Evolutionary conservation across 2,888 invertebrate species (phyloP), one percentile per base, ranked within the genome.

Genomic region (Amiota minor): DNA sequence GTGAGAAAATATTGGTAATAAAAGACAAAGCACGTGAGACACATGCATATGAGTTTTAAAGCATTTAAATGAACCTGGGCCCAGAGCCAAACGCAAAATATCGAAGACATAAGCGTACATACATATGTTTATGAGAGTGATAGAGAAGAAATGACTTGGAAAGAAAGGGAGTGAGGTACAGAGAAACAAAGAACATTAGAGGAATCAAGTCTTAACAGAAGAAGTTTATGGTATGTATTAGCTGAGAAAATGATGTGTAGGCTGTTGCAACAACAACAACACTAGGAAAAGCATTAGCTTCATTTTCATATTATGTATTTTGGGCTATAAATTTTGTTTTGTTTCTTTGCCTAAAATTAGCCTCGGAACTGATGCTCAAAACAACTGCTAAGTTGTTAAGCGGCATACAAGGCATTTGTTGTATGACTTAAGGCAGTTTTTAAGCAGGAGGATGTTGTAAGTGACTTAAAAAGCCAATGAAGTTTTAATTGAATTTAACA

Each of bases 1-100:
- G 16, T 35, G 53, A 20, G 67, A 50, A 35, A 35, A 46, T 68
- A 68, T 68, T 68, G 67, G 67, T 35, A 68, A 68, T 68, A 68
- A 68, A 68, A 68, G 35, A 23, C 67, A 68, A 18, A 68, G n/a
- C 67, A 68, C 67, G 67, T 68, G 67, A 53, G 67, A 2, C 67
- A 50, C 67, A 68, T 68, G 23, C 53, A 53, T 68, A 67, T 67
- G 65, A 67, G 65, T 20, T 65, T 65, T 65, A 65, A 65, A 65
- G 65, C 65, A 47, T 65, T 65, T 49, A 47, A 65, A 47, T 65
- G 65, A n/a, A 20, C 47, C 20, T 65, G 45, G 45, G 35, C 35
- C 62, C 12, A 59, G 18, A 59, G 62, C 45, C 14, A 14, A 45
- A 62, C 14, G n/a, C 62, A 62, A n/a, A 10, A n/a, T 35, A 45